Percentiles rank a stretch among this genome's conserved stretches.
Evolutionary conservation across 2,888 invertebrate genomes (phyloP).

Genomic region (Camponotus fellah): DNA sequence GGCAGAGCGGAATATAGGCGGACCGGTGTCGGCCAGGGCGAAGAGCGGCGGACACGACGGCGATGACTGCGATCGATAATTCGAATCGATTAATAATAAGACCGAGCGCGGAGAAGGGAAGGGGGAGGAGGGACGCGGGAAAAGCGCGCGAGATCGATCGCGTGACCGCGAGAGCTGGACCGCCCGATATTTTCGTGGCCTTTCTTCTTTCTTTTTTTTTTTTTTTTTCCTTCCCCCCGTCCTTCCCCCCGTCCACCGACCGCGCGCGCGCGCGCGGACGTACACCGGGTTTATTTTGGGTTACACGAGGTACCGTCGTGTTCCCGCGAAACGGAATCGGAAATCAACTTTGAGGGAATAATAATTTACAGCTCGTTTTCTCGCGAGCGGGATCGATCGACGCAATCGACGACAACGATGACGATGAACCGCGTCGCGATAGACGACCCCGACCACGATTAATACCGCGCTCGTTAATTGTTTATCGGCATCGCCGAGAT

Average conservation of each 20-base stretch:
- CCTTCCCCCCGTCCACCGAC: slow-evolving; percentile 16
- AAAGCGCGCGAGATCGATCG: slow-evolving; percentile 27
- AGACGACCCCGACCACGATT: slow-evolving; percentile 25
- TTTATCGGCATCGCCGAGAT: slow-evolving; percentile 47
- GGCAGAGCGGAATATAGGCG: slow-evolving; percentile 49
- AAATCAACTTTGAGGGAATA: slow-evolving; percentile 44
- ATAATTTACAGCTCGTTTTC: slow-evolving; percentile 29
- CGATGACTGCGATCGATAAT: slow-evolving; percentile 66
- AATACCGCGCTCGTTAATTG: slow-evolving; percentile 48
- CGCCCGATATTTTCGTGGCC: slow-evolving; percentile 16
- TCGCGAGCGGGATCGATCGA: slow-evolving; percentile 32
- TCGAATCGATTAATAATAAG: slow-evolving; percentile 65
- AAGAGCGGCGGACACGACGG: slow-evolving; percentile 56
- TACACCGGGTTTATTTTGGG: slow-evolving; percentile 48
- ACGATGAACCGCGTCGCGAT: slow-evolving; percentile 16
- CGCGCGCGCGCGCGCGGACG: slow-evolving; percentile 33
- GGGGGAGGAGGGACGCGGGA: background rate
- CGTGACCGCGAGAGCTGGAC: slow-evolving; percentile 25
- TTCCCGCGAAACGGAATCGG: slow-evolving; percentile 43
- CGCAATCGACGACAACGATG: slow-evolving; percentile 33
- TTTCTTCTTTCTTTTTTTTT: background rate
- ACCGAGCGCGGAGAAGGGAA: background rate
- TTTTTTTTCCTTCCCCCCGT: background rate
- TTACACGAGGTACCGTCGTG: slow-evolving; percentile 32
- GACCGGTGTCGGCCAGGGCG: slow-evolving; percentile 53